A percentile compares a stretch with the other conserved stretches of the same genome.
Evolutionary conservation across 2,113 vertebrate species (phyloP).

Genomic region (Enhydra lutris): DNA sequence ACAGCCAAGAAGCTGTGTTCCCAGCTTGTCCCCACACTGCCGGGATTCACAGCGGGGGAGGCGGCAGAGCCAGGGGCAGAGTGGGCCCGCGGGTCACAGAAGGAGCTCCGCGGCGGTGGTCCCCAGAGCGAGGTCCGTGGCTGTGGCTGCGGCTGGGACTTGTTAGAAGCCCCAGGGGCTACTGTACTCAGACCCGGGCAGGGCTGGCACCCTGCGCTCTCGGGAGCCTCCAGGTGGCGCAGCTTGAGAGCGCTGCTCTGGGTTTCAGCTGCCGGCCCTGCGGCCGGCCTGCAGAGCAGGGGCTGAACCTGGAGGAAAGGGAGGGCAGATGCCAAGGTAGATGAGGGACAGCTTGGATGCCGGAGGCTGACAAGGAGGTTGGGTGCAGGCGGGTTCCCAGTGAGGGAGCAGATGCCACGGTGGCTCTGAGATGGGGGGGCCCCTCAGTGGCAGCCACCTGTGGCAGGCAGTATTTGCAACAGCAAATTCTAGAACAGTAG

Average conservation of each 20-base stretch:
- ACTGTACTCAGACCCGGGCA: neutral
- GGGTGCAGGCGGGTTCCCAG: neutral
- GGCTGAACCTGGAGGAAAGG: neutral
- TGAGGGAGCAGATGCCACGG: neutral
- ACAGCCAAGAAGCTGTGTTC: neutral
- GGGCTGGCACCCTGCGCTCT: neutral
- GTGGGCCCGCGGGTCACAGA: neutral
- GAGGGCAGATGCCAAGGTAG: neutral
- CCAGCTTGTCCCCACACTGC: neutral
- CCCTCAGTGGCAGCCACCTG: neutral
- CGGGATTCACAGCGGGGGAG: neutral
- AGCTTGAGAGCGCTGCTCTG: neutral
- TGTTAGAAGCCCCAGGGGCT: too few relatives aligned
- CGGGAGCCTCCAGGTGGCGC: neutral
- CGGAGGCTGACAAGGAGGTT: neutral
- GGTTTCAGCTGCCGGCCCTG: neutral
- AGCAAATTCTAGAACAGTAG: neutral
- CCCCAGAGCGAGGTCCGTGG: neutral
- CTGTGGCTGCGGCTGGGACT: too few relatives aligned
- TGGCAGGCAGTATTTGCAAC: neutral
- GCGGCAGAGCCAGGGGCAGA: neutral
- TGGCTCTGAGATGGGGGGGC: neutral
- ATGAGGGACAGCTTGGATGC: neutral
- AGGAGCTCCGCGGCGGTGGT: neutral
- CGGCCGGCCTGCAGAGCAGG: neutral